Base-by-base conservation (phyloP, 2,797 vertebrate genomes). In the Chromobotia macracanthus region DNA sequence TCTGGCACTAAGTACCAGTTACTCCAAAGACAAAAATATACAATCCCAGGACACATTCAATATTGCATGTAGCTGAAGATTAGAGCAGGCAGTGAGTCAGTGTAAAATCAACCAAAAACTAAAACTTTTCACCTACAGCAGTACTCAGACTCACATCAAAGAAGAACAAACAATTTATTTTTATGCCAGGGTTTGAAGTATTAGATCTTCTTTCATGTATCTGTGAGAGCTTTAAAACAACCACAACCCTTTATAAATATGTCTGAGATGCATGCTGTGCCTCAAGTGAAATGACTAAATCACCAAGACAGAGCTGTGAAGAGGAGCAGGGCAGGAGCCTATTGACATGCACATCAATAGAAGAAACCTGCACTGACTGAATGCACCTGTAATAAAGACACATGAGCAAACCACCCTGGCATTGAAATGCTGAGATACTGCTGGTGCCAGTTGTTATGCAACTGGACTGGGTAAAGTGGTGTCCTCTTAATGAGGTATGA, bases 221-320 rank as follows among this genome's bases (percentile, higher is more conserved):
- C n/a, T 48, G 7, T 31, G 23, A 50, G 67, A 69, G 51, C 38
- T 60, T 15, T n/a, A 50, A 55, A 48, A 68, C 75, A 69, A 35
- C 38, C 12, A 10, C 18, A 58, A 21, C 51, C 51, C 23, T 60
- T 75, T 48, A 77, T 69, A 60, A 77, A 77, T 77, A 77, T 60
- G 56, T 16, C 58, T 61, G 58, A 31, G 58, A 31, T 60, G 5
- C 56, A 25, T 61, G 58, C 23, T 18, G 58, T 61, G 58, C 25
- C 56, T 69, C 7, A 46, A 76, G 21, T 56, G 63, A 16, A 21
- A 35, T 21, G 64, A 46, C 12, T 48, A 77, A 60, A 68, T 68
- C 64, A 56, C 21, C 51, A 56, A 48, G 65, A 68, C 67, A 68
- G 23, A 77, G 64, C 38, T 48, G 18, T 19, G 51, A 16, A 48